Evolutionary conservation across 2,888 invertebrate species (phyloP).

Genomic region (Monopis laevigella): DNA sequence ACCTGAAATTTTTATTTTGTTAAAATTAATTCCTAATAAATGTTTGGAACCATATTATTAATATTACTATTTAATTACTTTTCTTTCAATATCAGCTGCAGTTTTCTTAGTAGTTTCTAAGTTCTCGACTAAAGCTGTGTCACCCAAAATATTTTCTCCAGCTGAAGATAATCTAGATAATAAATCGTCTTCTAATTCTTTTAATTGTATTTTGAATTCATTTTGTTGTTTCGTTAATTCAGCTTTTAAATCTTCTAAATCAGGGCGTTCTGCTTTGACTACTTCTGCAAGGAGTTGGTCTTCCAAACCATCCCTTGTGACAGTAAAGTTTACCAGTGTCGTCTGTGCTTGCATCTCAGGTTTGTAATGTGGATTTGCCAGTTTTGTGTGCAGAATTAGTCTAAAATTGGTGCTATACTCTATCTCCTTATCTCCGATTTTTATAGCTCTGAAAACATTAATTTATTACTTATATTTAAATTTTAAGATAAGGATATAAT

Average conservation of each 20-base stretch:
- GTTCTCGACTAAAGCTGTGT: constrained; percentile 95
- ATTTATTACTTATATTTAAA: too few species aligned
- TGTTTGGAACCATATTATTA: neutral
- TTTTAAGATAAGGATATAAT: neutral
- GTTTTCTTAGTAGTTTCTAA: constrained; percentile 95
- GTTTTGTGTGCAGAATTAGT: constrained; percentile 91
- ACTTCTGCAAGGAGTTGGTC: constrained; percentile 96
- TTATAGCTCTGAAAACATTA: constrained; percentile 83
- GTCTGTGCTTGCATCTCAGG: constrained; percentile 99
- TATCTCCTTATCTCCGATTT: constrained; percentile 96
- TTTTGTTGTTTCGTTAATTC: constrained; percentile 96
- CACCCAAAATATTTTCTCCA: constrained; percentile 92
- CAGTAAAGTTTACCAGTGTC: constrained; percentile 96
- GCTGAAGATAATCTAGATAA: constrained; percentile 90
- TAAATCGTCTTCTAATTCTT: constrained; percentile 91
- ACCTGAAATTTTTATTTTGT: constrained; percentile 60
- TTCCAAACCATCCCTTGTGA: constrained; percentile 94
- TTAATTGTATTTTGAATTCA: constrained; percentile 95
- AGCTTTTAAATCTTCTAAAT: constrained; percentile 93
- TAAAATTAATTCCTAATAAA: neutral
- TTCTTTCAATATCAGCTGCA: constrained; percentile 93
- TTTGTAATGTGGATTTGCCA: constrained; percentile 97
- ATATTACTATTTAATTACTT: constrained; percentile 57
- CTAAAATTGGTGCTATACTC: constrained; percentile 90
- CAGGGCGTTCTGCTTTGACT: constrained; percentile 95